Evolutionary conservation across 2,113 vertebrate genomes (phyloP).

Genomic region (Percopsis transmontana): DNA sequence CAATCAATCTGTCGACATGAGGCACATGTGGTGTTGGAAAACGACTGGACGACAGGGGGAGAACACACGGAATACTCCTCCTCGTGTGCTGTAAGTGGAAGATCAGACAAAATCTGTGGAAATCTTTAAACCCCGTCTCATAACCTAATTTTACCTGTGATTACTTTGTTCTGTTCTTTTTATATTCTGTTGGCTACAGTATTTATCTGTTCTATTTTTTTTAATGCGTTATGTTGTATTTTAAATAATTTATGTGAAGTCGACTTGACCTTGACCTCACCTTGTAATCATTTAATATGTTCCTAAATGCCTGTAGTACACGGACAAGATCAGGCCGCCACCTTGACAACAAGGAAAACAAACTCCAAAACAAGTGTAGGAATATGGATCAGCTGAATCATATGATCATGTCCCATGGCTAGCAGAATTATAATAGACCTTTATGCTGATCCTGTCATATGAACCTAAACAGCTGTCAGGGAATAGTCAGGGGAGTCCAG

Average conservation of each 20-base stretch:
- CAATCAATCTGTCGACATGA: slow-evolving; percentile 34
- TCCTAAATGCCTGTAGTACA: neutral
- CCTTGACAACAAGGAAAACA: slow-evolving; percentile 37
- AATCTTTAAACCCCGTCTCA: no score
- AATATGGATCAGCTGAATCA: slow-evolving; percentile 59
- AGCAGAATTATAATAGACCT: slow-evolving; percentile 43
- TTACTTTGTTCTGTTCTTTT: no score
- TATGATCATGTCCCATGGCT: slow-evolving; percentile 54
- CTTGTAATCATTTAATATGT: slow-evolving; percentile 1
- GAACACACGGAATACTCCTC: neutral
- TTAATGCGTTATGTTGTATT: no score
- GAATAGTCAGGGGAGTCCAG: slow-evolving; percentile 37
- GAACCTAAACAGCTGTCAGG: slow-evolving; percentile 59
- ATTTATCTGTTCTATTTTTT: no score
- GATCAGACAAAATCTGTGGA: no score
- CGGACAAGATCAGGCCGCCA: slow-evolving; percentile 8
- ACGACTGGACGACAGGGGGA: neutral
- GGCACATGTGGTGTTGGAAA: slow-evolving; percentile 14
- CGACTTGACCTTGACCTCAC: neutral
- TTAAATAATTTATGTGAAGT: no score
- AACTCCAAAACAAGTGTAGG: slow-evolving; percentile 30
- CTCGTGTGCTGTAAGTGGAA: neutral
- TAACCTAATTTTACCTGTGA: no score
- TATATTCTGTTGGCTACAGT: no score
- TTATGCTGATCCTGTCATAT: slow-evolving; percentile 49